phyloP scores from a whole-genome alignment of 2,113 vertebrate genomes.

The Oryzias celebensis region DNA sequence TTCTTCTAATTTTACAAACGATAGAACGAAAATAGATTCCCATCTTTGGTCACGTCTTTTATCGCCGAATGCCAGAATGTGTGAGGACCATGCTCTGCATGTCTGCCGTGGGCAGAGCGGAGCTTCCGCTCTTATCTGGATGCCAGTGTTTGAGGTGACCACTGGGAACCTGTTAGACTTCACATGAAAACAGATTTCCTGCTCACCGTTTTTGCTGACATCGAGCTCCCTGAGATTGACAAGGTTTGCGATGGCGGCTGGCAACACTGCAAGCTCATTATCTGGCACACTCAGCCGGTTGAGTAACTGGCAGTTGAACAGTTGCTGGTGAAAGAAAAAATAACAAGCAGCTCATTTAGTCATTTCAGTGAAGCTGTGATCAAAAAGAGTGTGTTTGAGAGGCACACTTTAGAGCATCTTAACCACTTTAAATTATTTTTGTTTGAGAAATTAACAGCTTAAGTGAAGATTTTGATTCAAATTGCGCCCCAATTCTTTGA shows the following conservation, averaged over 20 bases:
- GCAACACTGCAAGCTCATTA: constrained; percentile 94
- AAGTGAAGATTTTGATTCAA: no score
- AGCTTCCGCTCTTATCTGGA: no score
- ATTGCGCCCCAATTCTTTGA: no score
- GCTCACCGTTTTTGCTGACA: constrained; percentile 99
- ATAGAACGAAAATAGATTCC: neutral
- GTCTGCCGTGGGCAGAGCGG: no score
- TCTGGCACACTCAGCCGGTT: constrained; percentile 97
- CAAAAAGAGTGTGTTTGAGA: no score
- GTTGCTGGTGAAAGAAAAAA: constrained; percentile 85
- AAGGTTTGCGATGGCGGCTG: constrained; percentile 95
- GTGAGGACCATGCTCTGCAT: no score
- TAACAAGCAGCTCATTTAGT: neutral
- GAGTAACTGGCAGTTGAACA: constrained; percentile 98
- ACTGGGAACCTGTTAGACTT: no score
- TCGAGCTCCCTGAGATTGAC: constrained; percentile 99
- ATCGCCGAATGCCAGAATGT: neutral
- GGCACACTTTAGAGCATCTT: no score
- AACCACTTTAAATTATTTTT: no score
- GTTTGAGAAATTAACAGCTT: no score
- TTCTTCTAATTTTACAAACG: constrained; percentile 3
- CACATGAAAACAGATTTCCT: neutral
- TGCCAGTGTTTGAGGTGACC: no score
- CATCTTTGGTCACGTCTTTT: neutral
- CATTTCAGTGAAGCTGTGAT: neutral